Evolutionary conservation across 2,888 invertebrate genomes (phyloP).

Genomic region (Schizaphis graminum): DNA sequence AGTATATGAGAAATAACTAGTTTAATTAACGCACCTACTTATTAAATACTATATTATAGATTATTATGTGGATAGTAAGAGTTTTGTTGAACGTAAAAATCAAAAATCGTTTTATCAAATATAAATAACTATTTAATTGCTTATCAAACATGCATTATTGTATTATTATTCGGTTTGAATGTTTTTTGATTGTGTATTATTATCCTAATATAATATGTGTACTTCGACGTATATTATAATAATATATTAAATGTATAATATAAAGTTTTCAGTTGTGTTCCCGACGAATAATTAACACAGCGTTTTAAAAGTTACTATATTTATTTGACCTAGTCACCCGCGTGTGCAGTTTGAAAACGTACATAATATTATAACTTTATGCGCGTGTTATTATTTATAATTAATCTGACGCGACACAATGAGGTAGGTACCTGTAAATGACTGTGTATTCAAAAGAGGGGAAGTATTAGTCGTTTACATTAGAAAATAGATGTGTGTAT

Average conservation of each 20-base stretch:
- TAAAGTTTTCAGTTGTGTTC: not conserved
- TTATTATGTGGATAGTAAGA: not conserved
- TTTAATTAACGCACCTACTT: not conserved
- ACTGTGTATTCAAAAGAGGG: not conserved
- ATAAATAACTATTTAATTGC: not conserved
- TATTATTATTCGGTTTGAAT: not conserved
- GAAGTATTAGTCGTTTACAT: not conserved
- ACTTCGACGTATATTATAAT: no score
- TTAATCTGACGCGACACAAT: not conserved
- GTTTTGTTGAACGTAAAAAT: not conserved
- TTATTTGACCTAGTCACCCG: constrained; percentile 30
- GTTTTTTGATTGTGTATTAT: not conserved
- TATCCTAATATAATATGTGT: not conserved
- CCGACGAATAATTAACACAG: not conserved
- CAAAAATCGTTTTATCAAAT: not conserved
- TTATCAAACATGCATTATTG: not conserved
- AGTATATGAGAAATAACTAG: not conserved
- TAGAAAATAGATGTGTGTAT: not conserved
- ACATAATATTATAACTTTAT: constrained; percentile 14
- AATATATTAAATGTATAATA: no score
- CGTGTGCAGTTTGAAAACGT: constrained; percentile 14
- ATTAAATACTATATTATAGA: not conserved
- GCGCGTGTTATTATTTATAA: not conserved
- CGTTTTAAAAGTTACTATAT: not conserved
- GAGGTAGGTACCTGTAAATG: not conserved